Base-by-base conservation (phyloP, 1,140 invertebrate genomes). In the Papilio aristodemus region DNA sequence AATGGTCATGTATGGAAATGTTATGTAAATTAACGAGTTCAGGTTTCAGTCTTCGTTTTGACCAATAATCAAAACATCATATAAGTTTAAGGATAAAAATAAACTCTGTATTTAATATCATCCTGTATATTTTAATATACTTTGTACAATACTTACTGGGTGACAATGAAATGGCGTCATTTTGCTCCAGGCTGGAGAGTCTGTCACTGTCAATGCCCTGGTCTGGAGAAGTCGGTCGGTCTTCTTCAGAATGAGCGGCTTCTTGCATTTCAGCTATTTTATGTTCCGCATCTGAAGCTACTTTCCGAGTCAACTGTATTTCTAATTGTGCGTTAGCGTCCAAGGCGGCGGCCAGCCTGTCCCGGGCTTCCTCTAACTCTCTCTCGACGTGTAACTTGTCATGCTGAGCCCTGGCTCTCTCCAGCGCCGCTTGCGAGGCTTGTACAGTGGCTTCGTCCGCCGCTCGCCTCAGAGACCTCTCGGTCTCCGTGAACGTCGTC, bases 151-250 rank as follows among this genome's bases (percentile, higher is more conserved):
- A 85, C 89, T 83, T 83, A 91, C 89, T 82, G 19, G 87, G 88
- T 58, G 89, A 91, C 69, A 90, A 77, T 39, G 80, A 77, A 19
- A 89, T 71, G 17, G 76, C 85, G 50, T 91, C 89, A 67, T 86
- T 90, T 71, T 90, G 84, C 81, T 93, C 93, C 66, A 93, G 75
- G 67, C 92, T 94, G 13, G 92, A 93, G 9, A 93, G 81, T 27
- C 93, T 87, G 75, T 94, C 93, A 70, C 93, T 93, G 67, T 93
- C 93, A 68, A 94, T 94, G 3, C 93, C 93, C 70, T 93, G 90
- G 73, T 94, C 93, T 4, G 93, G 93, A 0, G 93, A 93, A 32
- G 88, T 87, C 1, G 91, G 87, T 17, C 89, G 72, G 22, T 91
- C 90, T 59, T 90, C 86, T 67, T 91, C 88, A 14, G 80, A 86